Percentiles rank a stretch among this genome's conserved stretches.
Conservation (phyloP, 2,888 invertebrate genomes). For the Tholera decimalis region DNA sequence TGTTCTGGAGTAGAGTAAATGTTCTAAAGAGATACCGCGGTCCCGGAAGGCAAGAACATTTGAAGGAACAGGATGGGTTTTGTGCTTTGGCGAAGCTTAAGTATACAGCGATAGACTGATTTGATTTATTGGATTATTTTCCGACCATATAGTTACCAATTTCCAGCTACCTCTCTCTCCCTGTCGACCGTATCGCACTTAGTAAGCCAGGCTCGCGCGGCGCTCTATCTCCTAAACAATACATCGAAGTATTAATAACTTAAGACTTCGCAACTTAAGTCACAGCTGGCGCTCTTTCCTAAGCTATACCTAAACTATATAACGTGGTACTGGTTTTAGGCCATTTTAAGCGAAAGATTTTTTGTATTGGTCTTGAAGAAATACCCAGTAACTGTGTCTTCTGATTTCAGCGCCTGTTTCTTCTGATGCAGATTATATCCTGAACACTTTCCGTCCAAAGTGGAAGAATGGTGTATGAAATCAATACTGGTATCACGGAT, state of each 20-base stretch:
- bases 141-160: slow-evolving; percentile 28
- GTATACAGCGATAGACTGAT: too few relatives aligned
- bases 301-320: slow-evolving; percentile 33
- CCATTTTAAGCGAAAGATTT: not conserved
- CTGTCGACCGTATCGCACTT: slow-evolving; percentile 54
- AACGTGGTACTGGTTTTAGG: slow-evolving; percentile 6
- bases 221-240: slow-evolving; percentile 76
- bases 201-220: slow-evolving; percentile 76
- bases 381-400: too few relatives aligned
- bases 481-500: too few relatives aligned
- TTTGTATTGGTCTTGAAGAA: too few relatives aligned
- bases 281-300: slow-evolving; percentile 64
- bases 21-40: too few relatives aligned
- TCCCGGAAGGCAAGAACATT: too few relatives aligned
- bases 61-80: too few relatives aligned
- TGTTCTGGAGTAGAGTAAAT: too few relatives aligned
- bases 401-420: not conserved
- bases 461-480: too few relatives aligned
- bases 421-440: not conserved
- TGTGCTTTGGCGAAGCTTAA: too few relatives aligned
- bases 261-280: slow-evolving; percentile 82
- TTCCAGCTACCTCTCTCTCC: slow-evolving; percentile 52
- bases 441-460: too few relatives aligned
- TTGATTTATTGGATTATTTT: too few relatives aligned
- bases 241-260: slow-evolving; percentile 89